Evolutionary conservation across 2,888 invertebrate species (phyloP).

Genomic region (Trimorus sp.): DNA sequence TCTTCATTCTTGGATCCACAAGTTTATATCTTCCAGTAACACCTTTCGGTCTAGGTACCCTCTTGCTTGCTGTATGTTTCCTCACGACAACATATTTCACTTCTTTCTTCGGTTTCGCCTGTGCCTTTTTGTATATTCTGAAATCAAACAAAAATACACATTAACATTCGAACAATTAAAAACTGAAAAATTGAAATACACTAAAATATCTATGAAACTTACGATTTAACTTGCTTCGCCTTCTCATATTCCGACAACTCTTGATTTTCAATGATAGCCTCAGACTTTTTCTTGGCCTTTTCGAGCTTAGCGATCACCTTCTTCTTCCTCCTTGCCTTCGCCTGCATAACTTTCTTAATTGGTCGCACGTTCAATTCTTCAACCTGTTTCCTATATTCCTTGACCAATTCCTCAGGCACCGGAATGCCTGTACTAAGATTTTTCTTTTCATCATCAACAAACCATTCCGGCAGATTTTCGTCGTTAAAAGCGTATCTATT

Average conservation of each 20-base stretch:
- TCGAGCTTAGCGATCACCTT: conserved; percentile 92
- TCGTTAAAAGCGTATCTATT: conserved; percentile 97
- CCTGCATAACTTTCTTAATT: conserved; percentile 99
- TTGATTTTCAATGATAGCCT: conserved; percentile 93
- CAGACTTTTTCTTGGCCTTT: conserved; percentile 97
- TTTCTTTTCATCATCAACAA: conserved; percentile 94
- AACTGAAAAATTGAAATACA: too few species aligned
- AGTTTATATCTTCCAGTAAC: conserved; percentile 96
- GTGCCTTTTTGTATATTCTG: conserved; percentile 95
- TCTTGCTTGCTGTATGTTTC: conserved; percentile 90
- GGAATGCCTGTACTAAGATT: conserved; percentile 93
- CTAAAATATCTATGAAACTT: conserved; percentile 76
- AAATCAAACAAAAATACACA: conserved; percentile 57
- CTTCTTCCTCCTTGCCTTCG: conserved; percentile 98
- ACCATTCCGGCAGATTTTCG: conserved; percentile 96
- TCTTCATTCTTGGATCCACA: conserved; percentile 98
- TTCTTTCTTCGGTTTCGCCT: conserved; percentile 92
- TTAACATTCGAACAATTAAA: not conserved
- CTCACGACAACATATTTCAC: conserved; percentile 97
- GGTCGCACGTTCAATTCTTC: conserved; percentile 96
- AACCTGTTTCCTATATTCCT: conserved; percentile 91
- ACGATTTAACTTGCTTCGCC: conserved; percentile 94
- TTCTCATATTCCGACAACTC: conserved; percentile 97
- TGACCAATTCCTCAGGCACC: conserved; percentile 92
- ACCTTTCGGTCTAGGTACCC: conserved; percentile 90